Evolutionary conservation across 1,140 invertebrate genomes (phyloP).

Genomic region (Drosophila kepulauana): DNA sequence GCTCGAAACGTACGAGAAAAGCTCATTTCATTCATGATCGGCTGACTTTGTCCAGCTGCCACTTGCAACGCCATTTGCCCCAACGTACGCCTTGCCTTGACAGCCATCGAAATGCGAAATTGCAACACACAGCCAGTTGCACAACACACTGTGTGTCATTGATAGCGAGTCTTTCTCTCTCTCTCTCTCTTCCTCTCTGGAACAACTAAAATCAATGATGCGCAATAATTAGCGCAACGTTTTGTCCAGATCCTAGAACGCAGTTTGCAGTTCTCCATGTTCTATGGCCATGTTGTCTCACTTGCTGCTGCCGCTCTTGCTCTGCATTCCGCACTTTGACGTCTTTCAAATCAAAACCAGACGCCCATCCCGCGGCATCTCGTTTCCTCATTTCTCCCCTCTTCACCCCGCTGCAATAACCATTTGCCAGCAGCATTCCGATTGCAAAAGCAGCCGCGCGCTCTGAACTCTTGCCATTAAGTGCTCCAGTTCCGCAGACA

Average conservation of each 20-base stretch:
- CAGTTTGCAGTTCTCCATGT: slow-evolving; percentile 10
- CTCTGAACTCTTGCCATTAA: slow-evolving; percentile 49
- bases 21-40: slow-evolving; percentile 73
- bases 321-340: slow-evolving; percentile 48
- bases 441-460: slow-evolving; percentile 35
- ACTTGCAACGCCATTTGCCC: not conserved
- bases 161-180: slow-evolving; percentile 39
- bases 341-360: slow-evolving; percentile 55
- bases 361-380: slow-evolving; percentile 24
- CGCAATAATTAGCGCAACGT: slow-evolving; percentile 76
- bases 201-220: slow-evolving; percentile 65
- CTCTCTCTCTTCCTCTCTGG: not conserved
- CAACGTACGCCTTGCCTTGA: not conserved
- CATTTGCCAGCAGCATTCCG: slow-evolving; percentile 28
- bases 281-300: slow-evolving; percentile 5
- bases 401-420: not conserved
- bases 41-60: not conserved
- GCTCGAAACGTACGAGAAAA: slow-evolving; percentile 28
- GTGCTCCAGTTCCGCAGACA: slow-evolving; percentile 45
- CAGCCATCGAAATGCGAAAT: slow-evolving; percentile 63
- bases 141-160: slow-evolving; percentile 64
- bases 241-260: slow-evolving; percentile 34
- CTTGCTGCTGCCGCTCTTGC: not conserved
- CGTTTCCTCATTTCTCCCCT: not conserved
- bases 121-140: slow-evolving; percentile 43